Percentiles rank a stretch among this genome's conserved stretches.
Evolutionary conservation across 2,113 vertebrate species (phyloP).

Genomic region (Trogon melanurus): DNA sequence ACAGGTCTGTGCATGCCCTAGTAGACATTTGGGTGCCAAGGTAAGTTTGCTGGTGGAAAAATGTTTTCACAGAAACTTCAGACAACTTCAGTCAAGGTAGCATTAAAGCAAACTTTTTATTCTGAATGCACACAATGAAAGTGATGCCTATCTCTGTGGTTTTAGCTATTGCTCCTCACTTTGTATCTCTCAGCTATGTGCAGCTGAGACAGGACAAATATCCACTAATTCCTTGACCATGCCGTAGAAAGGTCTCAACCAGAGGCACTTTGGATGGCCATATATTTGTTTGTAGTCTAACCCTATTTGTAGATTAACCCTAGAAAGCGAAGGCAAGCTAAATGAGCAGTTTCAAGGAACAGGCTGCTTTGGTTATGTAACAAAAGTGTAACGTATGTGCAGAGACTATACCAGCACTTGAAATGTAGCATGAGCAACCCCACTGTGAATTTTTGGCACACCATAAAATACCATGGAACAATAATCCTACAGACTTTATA

Average conservation of each 20-base stretch:
- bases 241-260: background rate
- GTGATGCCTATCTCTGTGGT: background rate
- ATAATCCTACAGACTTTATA: background rate
- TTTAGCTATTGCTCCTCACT: background rate
- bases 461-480: background rate
- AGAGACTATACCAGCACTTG: background rate
- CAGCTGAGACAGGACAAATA: background rate
- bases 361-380: background rate
- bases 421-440: background rate
- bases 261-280: background rate
- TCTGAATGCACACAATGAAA: background rate
- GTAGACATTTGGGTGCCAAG: background rate
- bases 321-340: background rate
- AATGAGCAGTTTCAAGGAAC: background rate
- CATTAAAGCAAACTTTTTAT: background rate
- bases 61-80: background rate
- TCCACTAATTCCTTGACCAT: background rate
- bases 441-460: accelerated
- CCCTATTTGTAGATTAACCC: background rate
- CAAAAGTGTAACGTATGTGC: background rate
- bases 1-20: background rate
- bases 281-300: background rate
- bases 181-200: background rate
- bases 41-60: background rate
- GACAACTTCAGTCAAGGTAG: background rate